phyloP scores from a whole-genome alignment of 2,113 vertebrate species.

The Reinhardtius hippoglossoides region DNA sequence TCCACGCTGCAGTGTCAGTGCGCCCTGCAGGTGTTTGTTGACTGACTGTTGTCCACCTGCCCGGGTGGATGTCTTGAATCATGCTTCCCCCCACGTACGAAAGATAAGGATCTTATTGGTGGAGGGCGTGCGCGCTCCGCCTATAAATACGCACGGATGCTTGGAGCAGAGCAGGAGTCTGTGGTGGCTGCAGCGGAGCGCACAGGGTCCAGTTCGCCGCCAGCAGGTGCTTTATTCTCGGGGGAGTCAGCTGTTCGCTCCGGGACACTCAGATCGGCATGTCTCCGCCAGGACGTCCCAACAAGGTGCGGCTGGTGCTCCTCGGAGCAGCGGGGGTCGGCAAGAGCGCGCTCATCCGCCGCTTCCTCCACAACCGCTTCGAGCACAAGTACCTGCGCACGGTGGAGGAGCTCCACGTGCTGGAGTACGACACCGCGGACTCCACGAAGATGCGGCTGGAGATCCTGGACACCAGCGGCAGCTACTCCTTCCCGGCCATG shows the following conservation, averaged over 20 bases:
- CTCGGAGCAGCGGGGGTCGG: slow-evolving; percentile 82
- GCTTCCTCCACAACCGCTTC: slow-evolving; percentile 77
- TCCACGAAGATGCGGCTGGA: slow-evolving; percentile 68
- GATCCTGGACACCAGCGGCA: slow-evolving; percentile 84
- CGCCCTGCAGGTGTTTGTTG: neutral
- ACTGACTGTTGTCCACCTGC: neutral
- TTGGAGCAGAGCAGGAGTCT: neutral
- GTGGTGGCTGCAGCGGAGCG: neutral
- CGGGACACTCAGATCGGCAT: slow-evolving; percentile 36
- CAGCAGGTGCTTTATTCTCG: neutral
- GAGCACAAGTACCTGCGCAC: slow-evolving; percentile 80
- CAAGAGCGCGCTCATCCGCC: slow-evolving; percentile 81
- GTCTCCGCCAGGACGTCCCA: slow-evolving; percentile 50
- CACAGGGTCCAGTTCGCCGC: fast-evolving
- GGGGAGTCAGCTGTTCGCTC: neutral
- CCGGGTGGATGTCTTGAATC: neutral
- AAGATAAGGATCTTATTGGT: slow-evolving; percentile 10
- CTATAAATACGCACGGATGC: slow-evolving; percentile 10
- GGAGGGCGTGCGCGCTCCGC: neutral
- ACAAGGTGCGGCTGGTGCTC: slow-evolving; percentile 76
- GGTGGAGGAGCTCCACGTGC: slow-evolving; percentile 81
- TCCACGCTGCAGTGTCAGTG: slow-evolving; percentile 3
- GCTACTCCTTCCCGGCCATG: slow-evolving; percentile 85
- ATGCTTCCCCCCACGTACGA: neutral
- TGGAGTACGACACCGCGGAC: slow-evolving; percentile 69